Conservation (phyloP, 2,888 invertebrate genomes). For the Nipponacmea schrenckii region DNA sequence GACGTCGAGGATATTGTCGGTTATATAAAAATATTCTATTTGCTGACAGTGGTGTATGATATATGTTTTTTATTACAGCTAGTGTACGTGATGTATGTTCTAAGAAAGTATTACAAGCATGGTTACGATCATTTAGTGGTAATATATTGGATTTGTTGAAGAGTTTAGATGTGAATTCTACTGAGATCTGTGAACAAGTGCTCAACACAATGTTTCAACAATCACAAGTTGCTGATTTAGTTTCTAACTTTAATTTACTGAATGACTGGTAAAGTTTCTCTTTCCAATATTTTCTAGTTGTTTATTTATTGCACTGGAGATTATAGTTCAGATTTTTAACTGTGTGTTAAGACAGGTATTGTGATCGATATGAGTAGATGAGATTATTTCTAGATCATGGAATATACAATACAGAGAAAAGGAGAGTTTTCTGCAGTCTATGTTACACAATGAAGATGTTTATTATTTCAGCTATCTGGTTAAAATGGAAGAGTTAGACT, state of each 20-base stretch:
- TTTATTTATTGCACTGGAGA: no score
- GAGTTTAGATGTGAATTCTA: slow-evolving; percentile 77
- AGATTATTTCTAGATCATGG: no score
- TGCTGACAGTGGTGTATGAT: no score
- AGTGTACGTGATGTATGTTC: slow-evolving; percentile 60
- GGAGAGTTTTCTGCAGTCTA: no score
- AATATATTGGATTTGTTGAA: slow-evolving; percentile 79
- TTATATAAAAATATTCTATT: no score
- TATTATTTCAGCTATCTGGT: slow-evolving; percentile 53
- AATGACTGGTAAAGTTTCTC: slow-evolving; percentile 57
- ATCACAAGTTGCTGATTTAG: slow-evolving; percentile 54
- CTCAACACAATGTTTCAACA: slow-evolving; percentile 73
- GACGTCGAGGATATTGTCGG: no score
- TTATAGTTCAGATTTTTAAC: no score
- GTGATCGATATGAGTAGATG: no score
- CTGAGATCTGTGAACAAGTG: slow-evolving; percentile 72
- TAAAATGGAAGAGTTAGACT: slow-evolving; percentile 53
- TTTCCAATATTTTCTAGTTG: neutral
- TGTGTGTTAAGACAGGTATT: no score
- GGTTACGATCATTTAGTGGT: slow-evolving; percentile 80
- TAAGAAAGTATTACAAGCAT: slow-evolving; percentile 74
- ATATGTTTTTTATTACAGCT: slow-evolving; percentile 48
- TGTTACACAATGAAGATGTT: neutral
- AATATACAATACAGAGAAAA: no score
- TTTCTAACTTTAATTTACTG: slow-evolving; percentile 59